Percentiles rank a stretch among this genome's conserved stretches.
These are phyloP conservation scores for Pseudomyrmex cubaensis DNA, from an alignment of 1,140 invertebrate genomes.

Conservation along the genomic window DNA sequence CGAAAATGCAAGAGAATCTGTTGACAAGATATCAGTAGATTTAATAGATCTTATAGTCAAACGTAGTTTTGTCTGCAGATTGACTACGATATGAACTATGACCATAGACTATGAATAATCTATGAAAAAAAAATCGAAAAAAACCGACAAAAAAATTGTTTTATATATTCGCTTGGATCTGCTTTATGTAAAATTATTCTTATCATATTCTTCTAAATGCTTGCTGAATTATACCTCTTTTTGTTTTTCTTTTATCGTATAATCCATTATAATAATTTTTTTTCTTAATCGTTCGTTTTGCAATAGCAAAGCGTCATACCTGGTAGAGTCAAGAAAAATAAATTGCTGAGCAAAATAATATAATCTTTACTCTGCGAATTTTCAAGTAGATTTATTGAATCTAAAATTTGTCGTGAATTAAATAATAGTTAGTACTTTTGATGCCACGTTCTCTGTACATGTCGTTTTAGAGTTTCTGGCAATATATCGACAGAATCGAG, in stretches of 20 bases:
- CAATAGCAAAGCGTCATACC: conserved; percentile 74
- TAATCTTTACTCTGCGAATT: too few species aligned
- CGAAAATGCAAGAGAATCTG: too few species aligned
- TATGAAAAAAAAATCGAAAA: too few species aligned
- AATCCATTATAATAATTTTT: conserved; percentile 53
- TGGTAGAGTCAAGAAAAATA: conserved; percentile 55
- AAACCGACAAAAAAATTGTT: too few species aligned
- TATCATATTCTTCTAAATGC: background rate
- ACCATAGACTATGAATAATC: too few species aligned
- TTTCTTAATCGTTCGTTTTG: conserved; percentile 69
- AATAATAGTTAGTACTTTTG: conserved; percentile 68
- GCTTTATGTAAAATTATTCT: background rate
- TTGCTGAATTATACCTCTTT: conserved; percentile 58
- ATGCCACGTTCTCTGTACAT: conserved; percentile 74
- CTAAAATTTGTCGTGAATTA: background rate
- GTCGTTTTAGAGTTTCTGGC: conserved; percentile 66
- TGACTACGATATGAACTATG: too few species aligned
- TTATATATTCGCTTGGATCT: too few species aligned
- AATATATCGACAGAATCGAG: conserved; percentile 53
- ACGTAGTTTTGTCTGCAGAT: too few species aligned
- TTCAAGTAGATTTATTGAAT: too few species aligned
- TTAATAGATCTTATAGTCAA: too few species aligned
- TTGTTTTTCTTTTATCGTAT: conserved; percentile 59
- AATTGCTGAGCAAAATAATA: too few species aligned
- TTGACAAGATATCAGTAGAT: too few species aligned